Base-by-base conservation (phyloP, 2,888 invertebrate species). In the Cephus spinipes region DNA sequence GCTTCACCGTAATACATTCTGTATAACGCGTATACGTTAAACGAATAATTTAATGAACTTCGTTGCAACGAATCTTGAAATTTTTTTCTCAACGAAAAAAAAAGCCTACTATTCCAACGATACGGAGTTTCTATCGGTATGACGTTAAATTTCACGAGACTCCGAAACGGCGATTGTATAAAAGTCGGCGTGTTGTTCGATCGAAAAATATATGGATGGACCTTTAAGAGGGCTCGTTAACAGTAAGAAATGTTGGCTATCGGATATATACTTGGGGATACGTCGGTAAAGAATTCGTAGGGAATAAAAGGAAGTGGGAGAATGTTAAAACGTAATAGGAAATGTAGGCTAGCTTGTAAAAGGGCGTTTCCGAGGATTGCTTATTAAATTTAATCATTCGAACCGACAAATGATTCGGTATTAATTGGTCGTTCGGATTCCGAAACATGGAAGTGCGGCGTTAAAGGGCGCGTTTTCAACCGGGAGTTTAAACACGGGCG, bases 381-480 rank as follows among this genome's bases (percentile, higher is more conserved):
- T 81, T 79, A 80, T 81, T 81, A 80, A 81, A 81, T 81, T 81
- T 81, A 77, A 81, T 81, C 79, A 80, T 80, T 80, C 73, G 69
- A 76, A 69, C 81, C 79, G 81, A 81, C 80, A 81, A 81, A 81
- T 79, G 81, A 81, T 81, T 79, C 74, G 78, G 77, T 79, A 80
- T 81, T 79, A 80, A 81, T 81, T 80, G 81, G 79, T 79, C 78
- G 80, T 80, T 30, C n/a, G 32, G 35, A 30, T 74, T 6, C 74
- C 34, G 74, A 31, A 15, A 71, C 31, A 31, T 32, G 71, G 3
- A 71, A 6, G 71, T 32, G 33, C 71, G 71, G 71, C 71, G 71
- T 31, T 71, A 23, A 31, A 31, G 33, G 71, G 23, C 6, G 23
- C 23, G 9, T 55, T 55, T 55, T 23, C 9, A 9, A 2, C 23